These are phyloP conservation scores for Lutjanus campechanus DNA, from an alignment of 2,797 vertebrate genomes.

Conservation along the genomic window DNA sequence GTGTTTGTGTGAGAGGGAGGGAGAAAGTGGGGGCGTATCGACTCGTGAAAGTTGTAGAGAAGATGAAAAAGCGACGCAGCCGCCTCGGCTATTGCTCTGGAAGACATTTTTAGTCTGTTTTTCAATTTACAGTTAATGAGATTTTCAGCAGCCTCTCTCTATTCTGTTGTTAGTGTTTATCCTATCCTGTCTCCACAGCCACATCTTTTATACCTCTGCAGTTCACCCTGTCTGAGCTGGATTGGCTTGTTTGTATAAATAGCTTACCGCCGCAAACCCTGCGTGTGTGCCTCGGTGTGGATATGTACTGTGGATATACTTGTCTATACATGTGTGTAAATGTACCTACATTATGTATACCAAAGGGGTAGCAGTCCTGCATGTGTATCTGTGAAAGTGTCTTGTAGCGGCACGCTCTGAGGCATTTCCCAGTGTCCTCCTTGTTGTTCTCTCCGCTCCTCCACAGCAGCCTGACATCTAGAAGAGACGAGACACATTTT, in stretches of 20 bases:
- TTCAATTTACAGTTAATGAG: slow-evolving; percentile 83
- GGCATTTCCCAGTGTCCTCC: slow-evolving; percentile 19
- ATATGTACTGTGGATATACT: slow-evolving; percentile 25
- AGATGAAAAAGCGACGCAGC: slow-evolving; percentile 59
- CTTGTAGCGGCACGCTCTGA: slow-evolving; percentile 30
- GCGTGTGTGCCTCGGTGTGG: slow-evolving; percentile 24
- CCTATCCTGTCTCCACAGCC: slow-evolving; percentile 66
- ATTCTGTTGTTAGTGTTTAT: slow-evolving; percentile 76
- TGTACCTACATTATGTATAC: slow-evolving; percentile 39
- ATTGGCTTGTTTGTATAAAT: slow-evolving; percentile 79
- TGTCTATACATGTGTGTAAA: slow-evolving; percentile 37
- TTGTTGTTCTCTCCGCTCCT: slow-evolving; percentile 30
- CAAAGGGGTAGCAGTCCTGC: slow-evolving; percentile 22
- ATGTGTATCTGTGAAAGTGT: slow-evolving; percentile 26
- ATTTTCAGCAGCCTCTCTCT: slow-evolving; percentile 76
- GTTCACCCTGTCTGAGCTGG: slow-evolving; percentile 68
- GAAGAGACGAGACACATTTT: slow-evolving; percentile 12
- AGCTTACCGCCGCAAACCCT: slow-evolving; percentile 56
- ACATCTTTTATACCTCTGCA: slow-evolving; percentile 69
- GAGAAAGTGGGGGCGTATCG: slow-evolving; percentile 42
- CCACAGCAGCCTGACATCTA: slow-evolving; percentile 33
- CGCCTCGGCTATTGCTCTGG: slow-evolving; percentile 55
- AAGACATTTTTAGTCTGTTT: slow-evolving; percentile 79
- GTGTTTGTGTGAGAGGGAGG: slow-evolving; percentile 44
- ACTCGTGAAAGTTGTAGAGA: slow-evolving; percentile 67